A percentile compares a stretch with the other conserved stretches of the same genome.
phyloP scores from a whole-genome alignment of 23 tunicate species.

The Phallusia fumigata region DNA sequence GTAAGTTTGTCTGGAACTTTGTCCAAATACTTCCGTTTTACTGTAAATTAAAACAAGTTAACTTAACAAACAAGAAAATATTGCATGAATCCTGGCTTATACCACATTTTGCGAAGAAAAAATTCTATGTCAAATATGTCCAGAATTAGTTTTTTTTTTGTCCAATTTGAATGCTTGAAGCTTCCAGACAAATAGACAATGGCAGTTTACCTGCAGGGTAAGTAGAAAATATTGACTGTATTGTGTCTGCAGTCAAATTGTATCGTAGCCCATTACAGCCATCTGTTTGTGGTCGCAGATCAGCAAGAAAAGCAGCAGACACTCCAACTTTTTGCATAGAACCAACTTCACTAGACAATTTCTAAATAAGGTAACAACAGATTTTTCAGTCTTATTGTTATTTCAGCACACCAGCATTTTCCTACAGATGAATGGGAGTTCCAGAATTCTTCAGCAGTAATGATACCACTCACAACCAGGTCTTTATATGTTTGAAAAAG shows the following conservation, averaged over 20 bases:
- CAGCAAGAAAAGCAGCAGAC: slow-evolving; percentile 88
- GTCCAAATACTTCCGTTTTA: slow-evolving; percentile 78
- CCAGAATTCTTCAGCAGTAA: slow-evolving; percentile 95
- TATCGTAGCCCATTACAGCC: slow-evolving; percentile 91
- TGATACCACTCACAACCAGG: slow-evolving; percentile 63
- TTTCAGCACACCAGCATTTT: neutral
- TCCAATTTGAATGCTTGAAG: no score
- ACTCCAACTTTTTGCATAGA: slow-evolving; percentile 83
- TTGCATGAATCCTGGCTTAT: no score
- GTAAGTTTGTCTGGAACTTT: slow-evolving; percentile 88
- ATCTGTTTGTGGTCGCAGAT: slow-evolving; percentile 91
- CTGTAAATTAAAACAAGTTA: slow-evolving; percentile 21
- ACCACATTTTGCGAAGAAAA: no score
- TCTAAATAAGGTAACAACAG: slow-evolving; percentile 22
- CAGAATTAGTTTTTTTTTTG: no score
- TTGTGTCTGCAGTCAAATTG: slow-evolving; percentile 85
- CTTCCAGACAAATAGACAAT: no score
- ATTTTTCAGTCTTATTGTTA: neutral
- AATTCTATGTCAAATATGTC: no score
- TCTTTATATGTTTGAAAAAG: slow-evolving; percentile 88
- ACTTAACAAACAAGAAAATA: no score
- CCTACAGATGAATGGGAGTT: slow-evolving; percentile 67
- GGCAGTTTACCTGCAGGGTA: slow-evolving; percentile 96
- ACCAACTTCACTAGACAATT: slow-evolving; percentile 24
- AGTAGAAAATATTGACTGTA: slow-evolving; percentile 82